These are phyloP conservation scores for rabbit (Oryctolagus cuniculus) DNA, from an alignment of 2,113 vertebrate species.

Conservation along the genomic window DNA sequence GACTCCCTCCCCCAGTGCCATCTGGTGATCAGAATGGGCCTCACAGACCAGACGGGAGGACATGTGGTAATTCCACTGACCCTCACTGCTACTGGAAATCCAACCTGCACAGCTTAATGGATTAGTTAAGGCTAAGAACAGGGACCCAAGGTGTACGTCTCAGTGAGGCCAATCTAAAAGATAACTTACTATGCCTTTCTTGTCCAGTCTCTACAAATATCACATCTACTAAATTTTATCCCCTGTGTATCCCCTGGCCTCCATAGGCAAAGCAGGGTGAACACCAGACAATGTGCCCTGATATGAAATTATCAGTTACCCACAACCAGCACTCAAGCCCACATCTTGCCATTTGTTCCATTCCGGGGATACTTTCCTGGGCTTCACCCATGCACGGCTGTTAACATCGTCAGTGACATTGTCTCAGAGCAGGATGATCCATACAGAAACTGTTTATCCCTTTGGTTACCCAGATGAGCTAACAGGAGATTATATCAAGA, in stretches of 20 bases:
- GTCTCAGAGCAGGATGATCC: not conserved
- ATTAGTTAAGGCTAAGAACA: not conserved
- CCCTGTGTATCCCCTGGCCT: not conserved
- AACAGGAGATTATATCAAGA: not conserved
- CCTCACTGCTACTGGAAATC: not conserved
- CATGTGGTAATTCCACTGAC: not conserved
- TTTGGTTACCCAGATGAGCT: conserved; percentile 16
- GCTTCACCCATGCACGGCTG: not conserved
- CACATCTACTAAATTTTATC: not conserved
- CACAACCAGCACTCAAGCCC: not conserved
- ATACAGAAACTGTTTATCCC: not conserved
- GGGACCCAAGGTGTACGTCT: not conserved
- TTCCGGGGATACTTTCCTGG: not conserved
- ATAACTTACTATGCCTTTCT: not conserved
- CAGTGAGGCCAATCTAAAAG: not conserved
- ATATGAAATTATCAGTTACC: not conserved
- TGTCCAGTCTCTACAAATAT: not conserved
- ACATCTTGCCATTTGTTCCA: not conserved
- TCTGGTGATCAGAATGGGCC: not conserved
- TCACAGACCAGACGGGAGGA: not conserved
- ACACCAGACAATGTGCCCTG: not conserved
- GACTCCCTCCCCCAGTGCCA: not conserved
- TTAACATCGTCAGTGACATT: not conserved
- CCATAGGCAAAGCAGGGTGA: not conserved
- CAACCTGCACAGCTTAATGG: not conserved